Percentiles rank a stretch among this genome's conserved stretches.
Conservation (phyloP, 2,113 vertebrate genomes). For the Tetrao urogallus region DNA sequence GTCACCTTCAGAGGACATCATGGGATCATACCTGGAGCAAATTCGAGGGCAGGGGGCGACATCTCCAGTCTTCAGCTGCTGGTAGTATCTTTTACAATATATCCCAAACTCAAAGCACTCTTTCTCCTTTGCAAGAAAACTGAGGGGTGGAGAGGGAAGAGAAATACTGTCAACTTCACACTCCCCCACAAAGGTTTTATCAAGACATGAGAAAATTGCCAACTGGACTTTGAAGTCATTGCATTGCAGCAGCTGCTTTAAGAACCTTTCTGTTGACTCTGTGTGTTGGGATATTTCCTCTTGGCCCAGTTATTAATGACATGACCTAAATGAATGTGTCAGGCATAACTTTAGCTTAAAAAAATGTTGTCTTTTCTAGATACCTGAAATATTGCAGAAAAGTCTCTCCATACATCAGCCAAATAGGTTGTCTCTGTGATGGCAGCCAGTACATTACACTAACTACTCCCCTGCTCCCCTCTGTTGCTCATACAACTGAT, state of each 20-base stretch:
- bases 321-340: not conserved
- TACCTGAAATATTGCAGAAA: not conserved
- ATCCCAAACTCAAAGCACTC: accelerated
- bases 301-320: not conserved
- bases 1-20: not conserved
- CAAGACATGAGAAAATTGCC: accelerated
- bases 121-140: not conserved
- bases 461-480: not conserved
- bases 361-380: not conserved
- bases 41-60: not conserved
- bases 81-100: not conserved
- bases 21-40: not conserved
- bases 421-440: not conserved
- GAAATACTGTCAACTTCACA: not conserved
- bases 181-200: not conserved
- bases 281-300: not conserved
- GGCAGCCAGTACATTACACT: not conserved
- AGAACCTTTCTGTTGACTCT: not conserved
- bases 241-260: not conserved
- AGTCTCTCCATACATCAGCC: not conserved
- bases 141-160: not conserved
- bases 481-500: not conserved
- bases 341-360: not conserved
- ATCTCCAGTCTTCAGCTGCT: not conserved
- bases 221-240: not conserved